Conservation (phyloP, 2,797 vertebrate species). For the Falco berigora region DNA sequence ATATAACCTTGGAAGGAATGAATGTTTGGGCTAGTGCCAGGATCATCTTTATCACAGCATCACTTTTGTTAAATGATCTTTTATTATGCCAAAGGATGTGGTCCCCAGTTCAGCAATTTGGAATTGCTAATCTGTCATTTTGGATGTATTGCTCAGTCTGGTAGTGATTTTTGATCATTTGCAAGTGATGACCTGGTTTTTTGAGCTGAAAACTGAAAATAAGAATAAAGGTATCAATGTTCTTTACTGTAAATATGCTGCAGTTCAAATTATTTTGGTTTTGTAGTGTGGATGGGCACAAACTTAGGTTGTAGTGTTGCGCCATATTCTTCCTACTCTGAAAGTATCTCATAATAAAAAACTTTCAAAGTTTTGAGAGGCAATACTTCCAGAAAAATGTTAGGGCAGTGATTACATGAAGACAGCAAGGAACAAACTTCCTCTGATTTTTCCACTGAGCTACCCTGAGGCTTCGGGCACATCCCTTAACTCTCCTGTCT, state of each 20-base stretch:
- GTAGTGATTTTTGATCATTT: not conserved
- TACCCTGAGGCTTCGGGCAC: not conserved
- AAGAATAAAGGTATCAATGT: not conserved
- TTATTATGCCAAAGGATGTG: constrained; percentile 31
- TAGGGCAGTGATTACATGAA: not conserved
- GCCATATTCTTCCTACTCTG: not conserved
- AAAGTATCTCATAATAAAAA: not conserved
- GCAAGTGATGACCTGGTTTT: not conserved
- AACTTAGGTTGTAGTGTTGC: not conserved
- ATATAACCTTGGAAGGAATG: constrained; percentile 55
- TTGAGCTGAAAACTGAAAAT: not conserved
- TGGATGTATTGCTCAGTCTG: not conserved
- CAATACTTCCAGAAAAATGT: not conserved
- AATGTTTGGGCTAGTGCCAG: constrained; percentile 39
- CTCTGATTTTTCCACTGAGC: not conserved
- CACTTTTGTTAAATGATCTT: constrained; percentile 42
- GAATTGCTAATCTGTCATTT: constrained; percentile 21
- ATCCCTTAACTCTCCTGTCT: not conserved
- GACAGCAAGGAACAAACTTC: not conserved
- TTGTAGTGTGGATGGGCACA: not conserved
- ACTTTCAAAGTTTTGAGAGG: not conserved
- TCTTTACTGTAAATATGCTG: not conserved
- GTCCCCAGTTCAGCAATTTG: not conserved
- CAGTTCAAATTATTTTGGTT: not conserved
- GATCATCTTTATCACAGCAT: constrained; percentile 31